These are phyloP conservation scores for Aelia acuminata DNA, from an alignment of 2,888 invertebrate genomes.

Conservation along the genomic window DNA sequence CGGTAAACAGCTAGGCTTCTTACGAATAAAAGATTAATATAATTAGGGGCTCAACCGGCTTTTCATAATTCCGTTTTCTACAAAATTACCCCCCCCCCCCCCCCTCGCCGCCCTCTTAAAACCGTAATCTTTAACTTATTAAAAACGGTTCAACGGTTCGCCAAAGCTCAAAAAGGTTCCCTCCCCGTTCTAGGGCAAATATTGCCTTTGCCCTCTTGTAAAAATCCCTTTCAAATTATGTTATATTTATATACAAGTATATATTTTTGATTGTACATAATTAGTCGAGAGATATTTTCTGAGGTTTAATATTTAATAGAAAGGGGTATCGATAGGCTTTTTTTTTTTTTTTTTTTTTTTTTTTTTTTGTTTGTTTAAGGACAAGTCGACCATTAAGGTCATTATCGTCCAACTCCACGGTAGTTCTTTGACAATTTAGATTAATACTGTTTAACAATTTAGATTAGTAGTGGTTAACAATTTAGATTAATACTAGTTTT, in stretches of 20 bases:
- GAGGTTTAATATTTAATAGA: background rate
- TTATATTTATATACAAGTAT: background rate
- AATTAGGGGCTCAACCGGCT: background rate
- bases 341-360: too few species aligned
- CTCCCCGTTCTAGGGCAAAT: background rate
- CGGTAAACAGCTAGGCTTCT: conserved; percentile 7
- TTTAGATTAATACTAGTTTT: too few species aligned
- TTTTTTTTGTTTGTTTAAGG: too few species aligned
- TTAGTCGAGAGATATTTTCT: background rate
- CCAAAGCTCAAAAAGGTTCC: conserved; percentile 3
- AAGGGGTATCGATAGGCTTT: background rate
- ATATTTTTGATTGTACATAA: background rate
- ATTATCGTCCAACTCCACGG: too few species aligned
- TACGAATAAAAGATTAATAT: conserved; percentile 23
- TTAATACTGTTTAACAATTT: too few species aligned
- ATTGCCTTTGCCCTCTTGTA: background rate
- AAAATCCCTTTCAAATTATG: background rate
- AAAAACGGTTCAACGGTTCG: conserved; percentile 24
- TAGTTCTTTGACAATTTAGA: too few species aligned
- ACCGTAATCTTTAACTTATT: conserved; percentile 32
- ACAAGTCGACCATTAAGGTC: too few species aligned
- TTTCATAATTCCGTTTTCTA: conserved; percentile 28
- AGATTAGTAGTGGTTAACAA: too few species aligned
- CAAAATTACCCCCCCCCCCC: background rate
- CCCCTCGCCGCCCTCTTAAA: conserved; percentile 7